Percentiles rank a stretch among this genome's conserved stretches.
Evolutionary conservation across 2,113 vertebrate species (phyloP).

Genomic region (Gymnogyps californianus): DNA sequence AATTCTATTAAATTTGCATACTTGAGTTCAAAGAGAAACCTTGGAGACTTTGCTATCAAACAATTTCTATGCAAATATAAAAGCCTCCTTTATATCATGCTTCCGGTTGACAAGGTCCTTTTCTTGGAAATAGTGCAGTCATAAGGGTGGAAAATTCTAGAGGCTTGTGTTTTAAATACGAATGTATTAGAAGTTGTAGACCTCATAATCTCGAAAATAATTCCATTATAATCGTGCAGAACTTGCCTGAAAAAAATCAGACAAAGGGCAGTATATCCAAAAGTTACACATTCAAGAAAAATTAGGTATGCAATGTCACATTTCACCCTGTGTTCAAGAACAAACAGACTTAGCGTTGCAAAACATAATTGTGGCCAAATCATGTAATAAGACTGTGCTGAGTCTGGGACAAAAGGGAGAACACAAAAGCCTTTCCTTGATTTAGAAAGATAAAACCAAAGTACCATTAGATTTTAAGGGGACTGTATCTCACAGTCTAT

Average conservation of each 20-base stretch:
- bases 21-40: not conserved
- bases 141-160: not conserved
- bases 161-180: not conserved
- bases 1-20: not conserved
- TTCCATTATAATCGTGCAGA: not conserved
- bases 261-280: not conserved
- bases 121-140: not conserved
- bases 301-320: not conserved
- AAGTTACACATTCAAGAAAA: not conserved
- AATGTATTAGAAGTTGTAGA: not conserved
- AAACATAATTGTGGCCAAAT: not conserved
- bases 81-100: not conserved
- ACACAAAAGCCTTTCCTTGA: not conserved
- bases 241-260: not conserved
- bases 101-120: not conserved
- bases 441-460: not conserved
- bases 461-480: not conserved
- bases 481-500: not conserved
- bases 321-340: not conserved
- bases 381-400: not conserved
- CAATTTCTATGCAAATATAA: not conserved
- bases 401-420: not conserved
- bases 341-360: not conserved
- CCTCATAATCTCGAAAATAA: not conserved
- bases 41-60: not conserved